Percentiles rank a stretch among this genome's conserved stretches.
Conservation (phyloP, 2,888 invertebrate genomes). For the Hylaea fasciaria region DNA sequence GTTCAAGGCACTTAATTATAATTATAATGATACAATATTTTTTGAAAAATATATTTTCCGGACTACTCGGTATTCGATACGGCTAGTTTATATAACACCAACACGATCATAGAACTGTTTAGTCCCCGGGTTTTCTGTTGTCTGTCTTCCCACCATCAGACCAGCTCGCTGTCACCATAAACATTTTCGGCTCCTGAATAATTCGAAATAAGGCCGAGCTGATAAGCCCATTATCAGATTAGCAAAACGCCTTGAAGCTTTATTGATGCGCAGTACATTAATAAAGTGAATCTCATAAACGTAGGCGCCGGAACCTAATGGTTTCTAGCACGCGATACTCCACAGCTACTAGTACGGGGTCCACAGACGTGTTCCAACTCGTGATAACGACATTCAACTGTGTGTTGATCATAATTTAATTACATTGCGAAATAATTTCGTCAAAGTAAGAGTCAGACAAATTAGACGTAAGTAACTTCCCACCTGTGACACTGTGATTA, state of each 20-base stretch:
- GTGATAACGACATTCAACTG: neutral
- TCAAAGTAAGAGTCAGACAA: no score
- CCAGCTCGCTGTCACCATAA: no score
- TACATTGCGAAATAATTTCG: no score
- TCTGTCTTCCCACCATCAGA: no score
- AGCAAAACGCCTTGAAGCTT: conserved; percentile 47
- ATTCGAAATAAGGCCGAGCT: conserved; percentile 51
- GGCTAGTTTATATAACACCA: no score
- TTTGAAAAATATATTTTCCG: no score
- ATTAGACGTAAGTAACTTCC: no score
- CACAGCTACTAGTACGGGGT: conserved; percentile 5
- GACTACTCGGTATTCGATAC: no score
- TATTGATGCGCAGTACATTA: conserved; percentile 49
- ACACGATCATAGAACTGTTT: neutral
- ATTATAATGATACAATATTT: no score
- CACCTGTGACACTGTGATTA: no score
- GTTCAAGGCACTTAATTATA: no score
- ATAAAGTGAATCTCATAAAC: no score
- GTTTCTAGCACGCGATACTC: conserved; percentile 49
- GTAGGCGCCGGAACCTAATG: conserved; percentile 43
- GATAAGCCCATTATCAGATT: conserved; percentile 59
- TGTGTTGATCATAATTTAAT: neutral
- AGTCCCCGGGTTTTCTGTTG: neutral
- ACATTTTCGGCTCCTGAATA: conserved; percentile 47
- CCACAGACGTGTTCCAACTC: neutral